phyloP scores from a whole-genome alignment of 1,140 invertebrate species.

The Hyles vespertilio region DNA sequence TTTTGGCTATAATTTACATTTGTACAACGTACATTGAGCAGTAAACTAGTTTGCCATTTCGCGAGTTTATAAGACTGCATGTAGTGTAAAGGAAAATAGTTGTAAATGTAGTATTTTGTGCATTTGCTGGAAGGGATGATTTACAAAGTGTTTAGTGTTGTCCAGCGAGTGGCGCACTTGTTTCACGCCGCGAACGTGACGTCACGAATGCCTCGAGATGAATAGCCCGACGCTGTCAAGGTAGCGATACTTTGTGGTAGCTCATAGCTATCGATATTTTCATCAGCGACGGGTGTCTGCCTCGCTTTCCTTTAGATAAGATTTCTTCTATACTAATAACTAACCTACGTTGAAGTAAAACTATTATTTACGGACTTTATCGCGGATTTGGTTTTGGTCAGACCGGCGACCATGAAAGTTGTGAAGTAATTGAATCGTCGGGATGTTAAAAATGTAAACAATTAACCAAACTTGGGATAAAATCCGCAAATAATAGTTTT shows the following conservation, averaged over 20 bases:
- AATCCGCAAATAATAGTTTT: too few relatives aligned
- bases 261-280: too few relatives aligned
- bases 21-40: slow-evolving; percentile 9
- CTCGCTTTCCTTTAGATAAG: too few relatives aligned
- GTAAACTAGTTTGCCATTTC: not conserved
- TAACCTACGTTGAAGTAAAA: too few relatives aligned
- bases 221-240: slow-evolving; percentile 16
- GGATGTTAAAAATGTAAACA: too few relatives aligned
- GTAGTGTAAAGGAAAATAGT: slow-evolving; percentile 26
- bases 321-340: too few relatives aligned
- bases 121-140: slow-evolving; percentile 32
- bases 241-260: slow-evolving; percentile 1
- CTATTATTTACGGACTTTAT: too few relatives aligned
- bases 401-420: too few relatives aligned
- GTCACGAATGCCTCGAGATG: slow-evolving; percentile 38
- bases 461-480: too few relatives aligned
- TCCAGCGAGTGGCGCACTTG: slow-evolving; percentile 33
- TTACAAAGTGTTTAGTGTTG: slow-evolving; percentile 39
- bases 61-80: not conserved
- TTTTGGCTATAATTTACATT: slow-evolving; percentile 9
- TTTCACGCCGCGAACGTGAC: slow-evolving; percentile 37
- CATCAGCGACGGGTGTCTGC: too few relatives aligned
- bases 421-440: too few relatives aligned
- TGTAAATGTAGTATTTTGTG: slow-evolving; percentile 1
- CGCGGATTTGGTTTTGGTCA: too few relatives aligned